Evolutionary conservation across 2,113 vertebrate species (phyloP).

Genomic region (Nerophis lumbriciformis): DNA sequence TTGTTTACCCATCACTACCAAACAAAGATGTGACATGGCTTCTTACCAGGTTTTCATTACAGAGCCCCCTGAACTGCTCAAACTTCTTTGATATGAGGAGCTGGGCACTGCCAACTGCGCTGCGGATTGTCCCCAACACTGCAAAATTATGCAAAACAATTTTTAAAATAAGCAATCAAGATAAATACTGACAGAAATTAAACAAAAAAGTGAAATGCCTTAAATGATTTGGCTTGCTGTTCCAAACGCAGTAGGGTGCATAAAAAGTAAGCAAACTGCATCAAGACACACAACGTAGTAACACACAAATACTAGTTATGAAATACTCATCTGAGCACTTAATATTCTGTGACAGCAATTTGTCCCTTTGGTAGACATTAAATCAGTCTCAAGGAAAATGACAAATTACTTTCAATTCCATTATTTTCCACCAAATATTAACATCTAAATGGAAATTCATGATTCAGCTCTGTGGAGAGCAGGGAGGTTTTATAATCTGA

Average conservation of each 20-base stretch:
- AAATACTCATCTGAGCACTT: conserved; percentile 24
- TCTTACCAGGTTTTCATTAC: conserved; percentile 85
- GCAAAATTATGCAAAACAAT: conserved; percentile 13
- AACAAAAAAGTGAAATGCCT: neutral
- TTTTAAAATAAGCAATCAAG: neutral
- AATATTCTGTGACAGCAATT: conserved; percentile 19
- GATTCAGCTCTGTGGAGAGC: conserved; percentile 30
- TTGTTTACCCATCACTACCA: no score
- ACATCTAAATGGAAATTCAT: conserved; percentile 43
- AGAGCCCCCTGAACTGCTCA: conserved; percentile 97
- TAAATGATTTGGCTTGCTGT: neutral
- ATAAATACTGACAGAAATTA: no score
- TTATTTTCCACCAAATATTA: conserved; percentile 30
- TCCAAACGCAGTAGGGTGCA: neutral
- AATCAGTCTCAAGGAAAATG: conserved; percentile 12
- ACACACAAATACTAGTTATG: neutral
- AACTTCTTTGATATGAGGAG: conserved; percentile 98
- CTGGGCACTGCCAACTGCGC: conserved; percentile 94
- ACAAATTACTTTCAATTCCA: conserved; percentile 20
- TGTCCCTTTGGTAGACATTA: conserved; percentile 1
- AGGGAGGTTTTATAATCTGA: conserved; percentile 25
- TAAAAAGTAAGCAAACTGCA: neutral
- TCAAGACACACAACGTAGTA: neutral
- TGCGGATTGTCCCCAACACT: conserved; percentile 96
- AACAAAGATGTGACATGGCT: conserved; percentile 3